Percentiles rank a stretch among this genome's conserved stretches.
These are phyloP conservation scores for Thecophora atra DNA, from an alignment of 2,888 invertebrate genomes.

Conservation along the genomic window DNA sequence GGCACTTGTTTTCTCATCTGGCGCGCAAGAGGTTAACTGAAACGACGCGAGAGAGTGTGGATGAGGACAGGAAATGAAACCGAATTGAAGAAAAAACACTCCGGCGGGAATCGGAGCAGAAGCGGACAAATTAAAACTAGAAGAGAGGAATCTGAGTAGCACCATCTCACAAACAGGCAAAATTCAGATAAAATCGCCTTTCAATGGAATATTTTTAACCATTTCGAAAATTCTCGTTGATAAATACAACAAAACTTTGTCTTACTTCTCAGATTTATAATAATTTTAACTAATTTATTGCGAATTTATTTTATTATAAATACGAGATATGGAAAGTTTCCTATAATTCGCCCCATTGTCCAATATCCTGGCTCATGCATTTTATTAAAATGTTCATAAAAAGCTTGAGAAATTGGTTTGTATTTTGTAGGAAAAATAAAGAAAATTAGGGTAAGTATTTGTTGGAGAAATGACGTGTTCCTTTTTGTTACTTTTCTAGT, in stretches of 20 bases:
- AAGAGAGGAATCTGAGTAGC: not conserved
- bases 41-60: not conserved
- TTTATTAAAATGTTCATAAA: too few species aligned
- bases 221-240: too few species aligned
- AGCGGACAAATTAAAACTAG: not conserved
- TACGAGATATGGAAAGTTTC: too few species aligned
- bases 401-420: too few species aligned
- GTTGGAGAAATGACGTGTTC: not conserved
- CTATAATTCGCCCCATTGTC: too few species aligned
- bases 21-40: not conserved
- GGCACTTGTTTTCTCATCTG: constrained; percentile 21
- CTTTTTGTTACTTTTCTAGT: not conserved
- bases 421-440: not conserved
- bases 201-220: too few species aligned
- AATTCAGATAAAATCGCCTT: too few species aligned
- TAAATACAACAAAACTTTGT: too few species aligned
- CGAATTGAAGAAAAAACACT: not conserved
- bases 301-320: too few species aligned
- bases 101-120: not conserved
- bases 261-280: too few species aligned
- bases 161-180: not conserved
- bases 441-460: not conserved
- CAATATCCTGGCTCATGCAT: too few species aligned
- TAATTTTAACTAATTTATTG: too few species aligned
- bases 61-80: not conserved